Conservation (phyloP, 2,113 vertebrate genomes). For the Brachirus orientalis region DNA sequence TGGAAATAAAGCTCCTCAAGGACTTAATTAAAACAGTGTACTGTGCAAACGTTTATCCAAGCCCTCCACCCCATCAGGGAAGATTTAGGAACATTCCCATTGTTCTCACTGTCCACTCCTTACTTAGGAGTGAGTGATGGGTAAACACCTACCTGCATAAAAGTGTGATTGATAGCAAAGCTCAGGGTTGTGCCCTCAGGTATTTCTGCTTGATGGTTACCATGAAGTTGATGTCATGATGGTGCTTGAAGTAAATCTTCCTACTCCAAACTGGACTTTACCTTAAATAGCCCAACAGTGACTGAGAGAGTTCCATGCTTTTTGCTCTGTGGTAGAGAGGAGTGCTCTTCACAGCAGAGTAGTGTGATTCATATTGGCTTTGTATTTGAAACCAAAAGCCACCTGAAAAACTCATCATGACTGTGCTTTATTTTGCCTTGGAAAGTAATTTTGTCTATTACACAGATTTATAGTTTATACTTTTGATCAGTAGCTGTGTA, state of each 20-base stretch:
- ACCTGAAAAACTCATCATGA: slow-evolving; percentile 66
- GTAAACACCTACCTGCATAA: slow-evolving; percentile 74
- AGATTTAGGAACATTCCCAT: slow-evolving; percentile 69
- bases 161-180: slow-evolving; percentile 74
- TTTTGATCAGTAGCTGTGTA: slow-evolving; percentile 37
- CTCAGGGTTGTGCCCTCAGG: slow-evolving; percentile 60
- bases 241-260: slow-evolving; percentile 19
- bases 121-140: slow-evolving; percentile 74
- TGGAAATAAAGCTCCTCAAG: slow-evolving; percentile 72
- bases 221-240: slow-evolving; percentile 20
- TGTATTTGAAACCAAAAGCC: slow-evolving; percentile 31
- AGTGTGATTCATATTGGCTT: slow-evolving; percentile 24
- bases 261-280: slow-evolving; percentile 30
- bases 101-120: slow-evolving; percentile 66
- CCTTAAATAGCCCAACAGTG: slow-evolving; percentile 5
- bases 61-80: slow-evolving; percentile 56
- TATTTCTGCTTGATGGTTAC: slow-evolving; percentile 43
- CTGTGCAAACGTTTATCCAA: slow-evolving; percentile 77
- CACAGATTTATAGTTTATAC: slow-evolving; percentile 48
- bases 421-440: slow-evolving; percentile 44
- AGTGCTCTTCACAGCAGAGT: slow-evolving; percentile 6
- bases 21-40: slow-evolving; percentile 72
- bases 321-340: slow-evolving; percentile 17
- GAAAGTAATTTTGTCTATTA: slow-evolving; percentile 42
- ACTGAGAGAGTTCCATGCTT: slow-evolving; percentile 10